Evolutionary conservation across 1,140 invertebrate genomes (phyloP).

Genomic region (Stegodyphus mimosarum): DNA sequence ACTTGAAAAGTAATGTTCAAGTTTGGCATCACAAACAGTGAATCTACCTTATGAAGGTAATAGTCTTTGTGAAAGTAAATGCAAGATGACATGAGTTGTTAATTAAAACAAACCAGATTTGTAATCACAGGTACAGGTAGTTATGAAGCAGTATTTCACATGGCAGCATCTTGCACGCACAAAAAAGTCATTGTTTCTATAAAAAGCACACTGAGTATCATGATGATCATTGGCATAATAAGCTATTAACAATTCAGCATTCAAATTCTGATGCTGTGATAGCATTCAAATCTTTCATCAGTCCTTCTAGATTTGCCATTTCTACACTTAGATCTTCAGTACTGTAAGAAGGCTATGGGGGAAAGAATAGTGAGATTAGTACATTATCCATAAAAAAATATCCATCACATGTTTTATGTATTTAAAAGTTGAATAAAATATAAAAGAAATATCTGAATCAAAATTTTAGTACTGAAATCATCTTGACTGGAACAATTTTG

Average conservation of each 20-base stretch:
- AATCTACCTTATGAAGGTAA: not conserved
- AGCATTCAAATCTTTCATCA: conserved; percentile 97
- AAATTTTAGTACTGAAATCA: too few relatives aligned
- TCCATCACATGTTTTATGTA: too few relatives aligned
- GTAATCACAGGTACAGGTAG: conserved; percentile 52
- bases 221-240: not conserved
- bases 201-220: not conserved
- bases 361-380: not conserved
- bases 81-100: not conserved
- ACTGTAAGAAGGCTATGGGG: conserved; percentile 80
- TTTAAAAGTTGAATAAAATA: too few relatives aligned
- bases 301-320: conserved; percentile 96
- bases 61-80: not conserved
- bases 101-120: not conserved
- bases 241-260: conserved; percentile 55
- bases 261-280: conserved; percentile 95
- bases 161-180: not conserved
- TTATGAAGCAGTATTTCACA: conserved; percentile 22
- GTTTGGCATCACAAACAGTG: too few relatives aligned
- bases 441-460: too few relatives aligned
- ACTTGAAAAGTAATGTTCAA: too few relatives aligned
- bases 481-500: too few relatives aligned
- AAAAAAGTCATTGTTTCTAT: not conserved
- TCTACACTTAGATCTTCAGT: conserved; percentile 96
- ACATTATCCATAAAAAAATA: not conserved